phyloP scores from a whole-genome alignment of 2,888 invertebrate genomes.

The Octodonta nipae region DNA sequence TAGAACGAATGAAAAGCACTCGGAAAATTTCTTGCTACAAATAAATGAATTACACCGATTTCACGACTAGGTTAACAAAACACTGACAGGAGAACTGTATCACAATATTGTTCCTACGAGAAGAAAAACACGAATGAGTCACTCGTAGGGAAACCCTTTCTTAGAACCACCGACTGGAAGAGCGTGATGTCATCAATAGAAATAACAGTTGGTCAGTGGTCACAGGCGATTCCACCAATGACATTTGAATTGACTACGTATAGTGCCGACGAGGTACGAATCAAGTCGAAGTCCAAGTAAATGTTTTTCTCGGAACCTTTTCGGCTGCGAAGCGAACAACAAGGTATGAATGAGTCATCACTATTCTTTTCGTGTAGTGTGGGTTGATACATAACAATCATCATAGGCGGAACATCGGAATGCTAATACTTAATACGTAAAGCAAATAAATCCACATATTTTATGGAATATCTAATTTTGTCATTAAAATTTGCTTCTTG shows the following conservation, averaged over 20 bases:
- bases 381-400: slow-evolving; percentile 6
- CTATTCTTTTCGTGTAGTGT: slow-evolving; percentile 9
- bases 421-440: too few relatives aligned
- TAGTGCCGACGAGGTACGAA: slow-evolving; percentile 6
- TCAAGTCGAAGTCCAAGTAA: not conserved
- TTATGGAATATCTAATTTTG: too few relatives aligned
- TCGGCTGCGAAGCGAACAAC: slow-evolving; percentile 8
- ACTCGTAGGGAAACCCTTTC: slow-evolving; percentile 35
- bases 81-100: too few relatives aligned
- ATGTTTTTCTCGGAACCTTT: slow-evolving; percentile 9
- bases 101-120: too few relatives aligned
- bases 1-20: too few relatives aligned
- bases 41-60: too few relatives aligned
- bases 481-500: too few relatives aligned
- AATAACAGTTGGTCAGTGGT: slow-evolving; percentile 27
- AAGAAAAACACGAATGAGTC: slow-evolving; percentile 32
- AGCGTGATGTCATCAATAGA: slow-evolving; percentile 34
- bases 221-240: slow-evolving; percentile 12
- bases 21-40: too few relatives aligned
- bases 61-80: too few relatives aligned
- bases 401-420: slow-evolving; percentile 1
- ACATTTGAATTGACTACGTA: slow-evolving; percentile 8
- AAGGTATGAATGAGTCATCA: slow-evolving; percentile 11
- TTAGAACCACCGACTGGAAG: slow-evolving; percentile 31
- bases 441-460: too few relatives aligned